Base-by-base conservation (phyloP, 2,797 vertebrate species). In the Pantherophis vulpinus region DNA sequence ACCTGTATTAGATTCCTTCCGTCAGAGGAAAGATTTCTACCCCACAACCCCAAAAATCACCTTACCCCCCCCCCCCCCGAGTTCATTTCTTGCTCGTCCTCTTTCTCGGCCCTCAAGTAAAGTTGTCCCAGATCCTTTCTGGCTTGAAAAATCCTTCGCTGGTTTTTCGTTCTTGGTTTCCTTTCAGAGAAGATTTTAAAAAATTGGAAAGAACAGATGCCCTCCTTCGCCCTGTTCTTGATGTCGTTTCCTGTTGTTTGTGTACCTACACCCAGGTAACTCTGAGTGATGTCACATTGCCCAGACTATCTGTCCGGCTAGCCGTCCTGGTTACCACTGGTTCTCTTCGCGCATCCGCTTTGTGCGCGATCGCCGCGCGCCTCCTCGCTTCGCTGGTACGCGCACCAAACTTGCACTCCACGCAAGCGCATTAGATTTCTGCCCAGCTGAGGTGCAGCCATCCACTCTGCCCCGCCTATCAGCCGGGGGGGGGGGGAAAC, bases 51-150 rank as follows among this genome's bases (percentile, higher is more conserved):
- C 12, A 16, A 29, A 42, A n/a, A 18, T 16, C 13, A 3, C n/a
- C 5, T 70, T 8, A 14, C n/a, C 4, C n/a, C 4, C 14, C 14
- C 2, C n/a, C n/a, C 4, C n/a, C 4, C 14, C 14, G 1, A 16
- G 66, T 32, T 70, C n/a, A 70, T 32, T 18, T 32, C 66, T 70
- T 3, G 2, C 66, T n/a, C 18, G 29, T 29, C 27, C 5, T 66
- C 29, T 70, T 16, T 32, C n/a, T 32, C 3, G 6, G 66, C n/a
- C 66, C 66, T 70, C 5, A 2, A 14, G n/a, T n/a, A 32, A 66
- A n/a, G 13, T 70, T 27, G 27, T 13, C 61, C 29, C 63, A n/a
- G 29, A n/a, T 32, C 66, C n/a, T 32, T n/a, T 32, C 14, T 9
- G 27, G 61, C 61, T 66, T n/a, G 61, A 70, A 70, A 70, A 74